Percentiles rank a stretch among this genome's conserved stretches.
These are phyloP conservation scores for Octopus sinensis DNA, from an alignment of 1,140 invertebrate species.

Conservation along the genomic window DNA sequence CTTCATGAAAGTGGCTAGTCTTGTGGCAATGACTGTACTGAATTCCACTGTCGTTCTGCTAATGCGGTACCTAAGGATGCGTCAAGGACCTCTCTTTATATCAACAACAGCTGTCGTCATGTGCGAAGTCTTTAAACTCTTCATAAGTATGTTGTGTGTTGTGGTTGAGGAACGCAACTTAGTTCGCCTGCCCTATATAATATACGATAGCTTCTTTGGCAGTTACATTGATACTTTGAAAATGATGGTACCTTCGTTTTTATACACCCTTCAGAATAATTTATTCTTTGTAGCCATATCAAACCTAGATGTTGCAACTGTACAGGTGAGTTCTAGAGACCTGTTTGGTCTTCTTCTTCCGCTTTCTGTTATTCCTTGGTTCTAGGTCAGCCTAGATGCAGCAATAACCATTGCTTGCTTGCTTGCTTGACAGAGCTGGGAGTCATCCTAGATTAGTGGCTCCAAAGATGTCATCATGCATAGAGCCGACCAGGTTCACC, in stretches of 20 bases:
- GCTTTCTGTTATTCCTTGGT: no score
- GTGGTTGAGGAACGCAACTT: neutral
- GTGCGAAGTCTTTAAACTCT: neutral
- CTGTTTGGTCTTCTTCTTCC: no score
- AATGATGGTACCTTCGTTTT: conserved; percentile 86
- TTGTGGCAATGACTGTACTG: neutral
- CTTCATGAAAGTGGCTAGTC: neutral
- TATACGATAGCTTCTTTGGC: conserved; percentile 11
- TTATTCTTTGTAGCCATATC: conserved; percentile 91
- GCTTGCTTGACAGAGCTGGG: no score
- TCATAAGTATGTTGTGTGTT: neutral
- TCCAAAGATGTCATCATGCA: no score
- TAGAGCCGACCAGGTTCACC: no score
- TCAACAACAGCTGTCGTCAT: neutral
- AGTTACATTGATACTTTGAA: conserved; percentile 65
- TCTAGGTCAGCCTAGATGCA: no score
- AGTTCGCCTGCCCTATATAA: neutral
- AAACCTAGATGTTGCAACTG: conserved; percentile 94
- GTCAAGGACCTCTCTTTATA: neutral
- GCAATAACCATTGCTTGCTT: no score
- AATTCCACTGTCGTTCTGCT: neutral
- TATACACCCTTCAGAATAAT: conserved; percentile 96
- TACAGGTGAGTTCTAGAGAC: conserved; percentile 70
- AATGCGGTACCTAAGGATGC: neutral
- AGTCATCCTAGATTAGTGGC: no score